A percentile compares a stretch with the other conserved stretches of the same genome.
Conservation (phyloP, 1,140 invertebrate genomes). For the Limonius californicus region DNA sequence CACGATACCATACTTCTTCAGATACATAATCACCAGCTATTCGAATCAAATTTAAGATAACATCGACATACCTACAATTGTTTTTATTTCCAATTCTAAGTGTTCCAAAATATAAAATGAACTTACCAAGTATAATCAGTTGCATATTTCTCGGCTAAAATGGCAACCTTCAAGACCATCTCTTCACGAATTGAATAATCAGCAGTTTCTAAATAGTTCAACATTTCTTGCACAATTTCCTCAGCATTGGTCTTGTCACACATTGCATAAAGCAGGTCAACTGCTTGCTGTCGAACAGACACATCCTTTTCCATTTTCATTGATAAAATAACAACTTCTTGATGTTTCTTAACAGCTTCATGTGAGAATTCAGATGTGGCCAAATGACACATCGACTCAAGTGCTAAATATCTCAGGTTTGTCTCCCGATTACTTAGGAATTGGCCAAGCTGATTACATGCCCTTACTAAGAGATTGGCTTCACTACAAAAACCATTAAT, state of each 20-base stretch:
- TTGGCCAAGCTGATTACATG: constrained; percentile 98
- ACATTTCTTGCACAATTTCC: constrained; percentile 99
- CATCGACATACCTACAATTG: constrained; percentile 89
- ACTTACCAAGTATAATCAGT: constrained; percentile 98
- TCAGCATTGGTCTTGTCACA: constrained; percentile 99
- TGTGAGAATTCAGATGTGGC: constrained; percentile 99
- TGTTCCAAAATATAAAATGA: too few relatives aligned
- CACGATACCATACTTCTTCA: constrained; percentile 98
- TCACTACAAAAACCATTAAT: constrained; percentile 60
- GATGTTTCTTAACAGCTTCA: constrained; percentile 99
- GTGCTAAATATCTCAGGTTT: constrained; percentile 94
- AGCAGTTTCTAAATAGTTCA: constrained; percentile 97
- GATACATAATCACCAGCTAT: constrained; percentile 99
- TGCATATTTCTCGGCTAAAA: constrained; percentile 98
- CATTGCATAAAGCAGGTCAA: constrained; percentile 99
- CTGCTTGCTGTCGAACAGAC: constrained; percentile 95
- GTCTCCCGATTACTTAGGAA: constrained; percentile 98
- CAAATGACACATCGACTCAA: constrained; percentile 99
- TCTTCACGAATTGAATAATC: constrained; percentile 99
- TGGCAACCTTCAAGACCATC: constrained; percentile 99
- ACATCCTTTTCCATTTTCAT: constrained; percentile 99
- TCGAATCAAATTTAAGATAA: constrained; percentile 97
- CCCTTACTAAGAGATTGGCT: constrained; percentile 93
- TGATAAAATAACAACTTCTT: constrained; percentile 98
- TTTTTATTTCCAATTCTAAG: too few relatives aligned